phyloP scores from a whole-genome alignment of 30 jellyfish, hydroid and myxozoan species.

The Mastigias papua region DNA sequence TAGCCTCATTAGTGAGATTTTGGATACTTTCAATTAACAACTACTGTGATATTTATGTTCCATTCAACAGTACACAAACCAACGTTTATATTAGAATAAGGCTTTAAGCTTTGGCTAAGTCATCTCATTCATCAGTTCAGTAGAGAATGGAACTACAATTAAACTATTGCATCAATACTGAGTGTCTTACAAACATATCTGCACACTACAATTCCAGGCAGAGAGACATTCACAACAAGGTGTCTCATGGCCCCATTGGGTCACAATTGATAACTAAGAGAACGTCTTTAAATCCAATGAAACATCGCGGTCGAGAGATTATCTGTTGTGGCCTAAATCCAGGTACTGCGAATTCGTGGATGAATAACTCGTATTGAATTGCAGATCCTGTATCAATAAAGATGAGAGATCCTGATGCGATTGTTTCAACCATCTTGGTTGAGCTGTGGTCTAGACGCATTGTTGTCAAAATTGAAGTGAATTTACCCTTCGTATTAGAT shows the following conservation, averaged over 20 bases:
- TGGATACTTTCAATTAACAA: too few species aligned
- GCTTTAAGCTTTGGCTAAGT: too few species aligned
- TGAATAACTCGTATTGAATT: conserved; percentile 12
- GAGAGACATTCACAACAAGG: too few species aligned
- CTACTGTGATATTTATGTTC: too few species aligned
- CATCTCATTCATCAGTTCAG: too few species aligned
- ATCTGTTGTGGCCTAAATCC: conserved; percentile 41
- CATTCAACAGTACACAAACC: too few species aligned
- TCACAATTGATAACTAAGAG: background rate
- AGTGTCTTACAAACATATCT: too few species aligned
- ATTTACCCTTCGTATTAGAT: conserved; percentile 1
- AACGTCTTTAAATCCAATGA: background rate
- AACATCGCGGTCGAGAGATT: background rate
- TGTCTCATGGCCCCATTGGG: background rate
- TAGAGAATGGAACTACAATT: too few species aligned
- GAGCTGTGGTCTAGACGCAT: conserved; percentile 51
- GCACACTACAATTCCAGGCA: too few species aligned
- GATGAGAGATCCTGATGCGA: conserved; percentile 15
- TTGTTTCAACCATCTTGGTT: conserved; percentile 29
- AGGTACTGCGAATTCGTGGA: conserved; percentile 28
- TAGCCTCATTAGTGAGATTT: too few species aligned
- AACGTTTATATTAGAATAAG: too few species aligned
- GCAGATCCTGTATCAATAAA: conserved; percentile 6
- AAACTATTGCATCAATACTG: too few species aligned
- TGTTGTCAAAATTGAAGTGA: conserved; percentile 26